Evolutionary conservation across 1,140 invertebrate species (phyloP), one percentile per base, ranked within the genome.

Genomic region (Lethrus apterus): DNA sequence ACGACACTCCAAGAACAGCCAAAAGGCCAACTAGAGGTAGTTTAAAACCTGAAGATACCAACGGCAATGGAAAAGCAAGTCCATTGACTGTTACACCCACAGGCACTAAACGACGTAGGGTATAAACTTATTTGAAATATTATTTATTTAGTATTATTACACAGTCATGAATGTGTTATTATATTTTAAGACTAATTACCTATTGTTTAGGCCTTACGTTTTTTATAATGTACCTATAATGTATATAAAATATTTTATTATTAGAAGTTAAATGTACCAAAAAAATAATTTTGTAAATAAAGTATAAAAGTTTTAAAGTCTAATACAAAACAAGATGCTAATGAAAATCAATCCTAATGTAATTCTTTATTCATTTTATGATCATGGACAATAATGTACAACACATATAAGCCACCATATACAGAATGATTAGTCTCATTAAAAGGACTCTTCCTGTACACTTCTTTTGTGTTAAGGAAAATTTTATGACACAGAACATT

Each of bases 21-120:
- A 68, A 67, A 48, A 40, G 67, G 38, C 58, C 64, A 3, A 65
- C 63, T 21, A 55, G 67, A 55, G 65, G 65, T 10, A 68, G 65
- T 50, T 50, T 65, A 26, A 69, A 67, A 56, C 48, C 62, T 48
- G 63, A 67, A 48, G 64, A 65, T 41, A 50, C 55, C 8, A 54
- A 51, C 30, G 60, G 56, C 23, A 59, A 53, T 54, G 59, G 58
- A n/a, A 66, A 64, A 53, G 56, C 56, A 17, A 68, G 66, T 58
- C 67, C 67, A 13, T 24, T 68, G 9, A 65, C 57, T 26, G 51
- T 63, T n/a, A 60, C 60, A 33, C 54, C 63, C 20, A 38, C 57
- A 23, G 52, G 35, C n/a, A 51, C 50, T 10, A 68, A 67, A 51
- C 38, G 65, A 50, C 30, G 46, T 11, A 31, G 46, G 13, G 33